Conservation (phyloP, 2,888 invertebrate species). For the Bellardia bayeri region DNA sequence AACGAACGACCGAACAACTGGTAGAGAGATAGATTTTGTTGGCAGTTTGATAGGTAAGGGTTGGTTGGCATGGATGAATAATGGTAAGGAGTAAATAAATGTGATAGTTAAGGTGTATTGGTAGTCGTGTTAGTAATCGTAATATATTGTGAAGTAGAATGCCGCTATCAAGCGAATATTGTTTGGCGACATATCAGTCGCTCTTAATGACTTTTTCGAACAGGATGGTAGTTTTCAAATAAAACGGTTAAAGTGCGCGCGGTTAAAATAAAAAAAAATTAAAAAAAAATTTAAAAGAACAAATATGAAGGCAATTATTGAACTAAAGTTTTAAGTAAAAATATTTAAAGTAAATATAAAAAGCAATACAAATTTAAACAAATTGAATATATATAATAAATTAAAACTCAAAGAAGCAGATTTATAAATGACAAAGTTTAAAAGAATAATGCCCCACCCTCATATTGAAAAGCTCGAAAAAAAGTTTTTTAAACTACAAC, state of each 20-base stretch:
- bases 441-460: no score
- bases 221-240: constrained; percentile 76
- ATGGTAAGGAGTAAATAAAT: not conserved
- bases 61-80: not conserved
- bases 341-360: not conserved
- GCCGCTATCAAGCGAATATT: constrained; percentile 59
- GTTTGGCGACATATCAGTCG: constrained; percentile 76
- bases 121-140: not conserved
- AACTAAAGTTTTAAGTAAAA: constrained; percentile 14
- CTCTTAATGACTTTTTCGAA: constrained; percentile 77
- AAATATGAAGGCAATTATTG: not conserved
- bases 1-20: constrained; percentile 40
- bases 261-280: constrained; percentile 47
- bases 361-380: constrained; percentile 1
- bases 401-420: not conserved
- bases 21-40: constrained; percentile 38
- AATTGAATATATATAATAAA: not conserved
- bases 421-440: not conserved
- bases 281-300: constrained; percentile 54
- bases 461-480: no score
- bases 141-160: constrained; percentile 14
- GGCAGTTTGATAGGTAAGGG: no score
- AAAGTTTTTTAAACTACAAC: not conserved
- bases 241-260: constrained; percentile 58
- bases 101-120: not conserved